Base-by-base conservation (phyloP, 1,140 invertebrate species). In the Macrostomum lignano region DNA sequence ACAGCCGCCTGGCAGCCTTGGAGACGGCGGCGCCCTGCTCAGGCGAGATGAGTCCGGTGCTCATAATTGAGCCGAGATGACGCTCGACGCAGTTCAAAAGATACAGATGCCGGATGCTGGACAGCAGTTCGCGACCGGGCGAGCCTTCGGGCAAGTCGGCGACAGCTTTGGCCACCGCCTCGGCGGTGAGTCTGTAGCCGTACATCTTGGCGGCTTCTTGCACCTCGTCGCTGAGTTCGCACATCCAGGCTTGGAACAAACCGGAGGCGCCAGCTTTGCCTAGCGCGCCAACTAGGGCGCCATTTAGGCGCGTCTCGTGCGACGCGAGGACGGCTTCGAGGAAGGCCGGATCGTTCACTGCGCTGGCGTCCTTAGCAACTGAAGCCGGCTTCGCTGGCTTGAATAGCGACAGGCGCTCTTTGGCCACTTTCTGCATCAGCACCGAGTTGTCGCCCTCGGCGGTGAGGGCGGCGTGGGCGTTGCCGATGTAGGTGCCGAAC, bases 391-490 rank as follows among this genome's bases (percentile, higher is more conserved):
- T 24, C 17, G 13, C 21, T 17, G 41, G 41, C 14, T 41, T 41
- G 32, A 47, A 51, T 6, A 38, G 25, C 10, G 39, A 33, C 32
- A 49, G 35, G 4, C 40, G 33, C 28, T 48, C 49, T 37, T 51
- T 51, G 30, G 44, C 46, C 17, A 46, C 34, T 38, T 53, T 53
- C 40, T 53, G 51, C 45, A 50, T 50, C 7, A 53, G 40, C 2
- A 53, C 51, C 31, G 39, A 36, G 36, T 51, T 53, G 38, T 53
- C 51, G 20, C 51, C 51, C 36, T 53, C 51, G 21, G 51, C 51
- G 3, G 51, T 53, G 38, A 51, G 46, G 11, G 47, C 42, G 20
- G 51, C 51, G 37, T 53, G 51, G 13, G 51, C 44, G 17, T 45
- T 35, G 13, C 40, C 49, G 15, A 49, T 25, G 34, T 48, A 49